A percentile compares a stretch with the other conserved stretches of the same genome.
phyloP scores from a whole-genome alignment of 2,888 invertebrate genomes.

The Ditylenchus weischeri region DNA sequence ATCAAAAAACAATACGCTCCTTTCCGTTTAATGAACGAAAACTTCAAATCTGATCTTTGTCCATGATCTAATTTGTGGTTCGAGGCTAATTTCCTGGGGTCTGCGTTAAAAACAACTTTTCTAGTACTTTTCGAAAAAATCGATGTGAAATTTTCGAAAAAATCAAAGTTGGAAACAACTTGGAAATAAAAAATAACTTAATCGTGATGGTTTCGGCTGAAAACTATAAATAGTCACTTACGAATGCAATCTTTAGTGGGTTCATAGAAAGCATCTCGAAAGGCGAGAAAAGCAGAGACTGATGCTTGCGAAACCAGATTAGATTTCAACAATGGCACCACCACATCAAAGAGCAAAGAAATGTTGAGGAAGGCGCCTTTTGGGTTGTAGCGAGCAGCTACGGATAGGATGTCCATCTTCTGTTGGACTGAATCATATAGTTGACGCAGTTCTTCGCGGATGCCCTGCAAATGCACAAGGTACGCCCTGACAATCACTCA shows the following conservation, averaged over 20 bases:
- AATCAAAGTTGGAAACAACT: too few relatives aligned
- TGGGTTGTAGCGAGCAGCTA: slow-evolving; percentile 39
- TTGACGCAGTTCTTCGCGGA: slow-evolving; percentile 70
- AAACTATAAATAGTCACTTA: slow-evolving; percentile 13
- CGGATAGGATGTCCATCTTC: slow-evolving; percentile 43
- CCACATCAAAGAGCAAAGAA: slow-evolving; percentile 31
- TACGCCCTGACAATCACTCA: not conserved
- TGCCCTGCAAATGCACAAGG: slow-evolving; percentile 61
- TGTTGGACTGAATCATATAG: slow-evolving; percentile 41
- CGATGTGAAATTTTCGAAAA: too few relatives aligned
- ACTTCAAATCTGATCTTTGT: too few relatives aligned
- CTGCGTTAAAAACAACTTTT: too few relatives aligned
- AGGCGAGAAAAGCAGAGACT: slow-evolving; percentile 44
- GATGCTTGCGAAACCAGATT: slow-evolving; percentile 41
- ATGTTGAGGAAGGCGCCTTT: slow-evolving; percentile 36
- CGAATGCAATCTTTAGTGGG: slow-evolving; percentile 48
- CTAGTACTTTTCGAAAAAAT: too few relatives aligned
- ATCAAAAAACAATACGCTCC: too few relatives aligned
- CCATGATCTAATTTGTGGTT: too few relatives aligned
- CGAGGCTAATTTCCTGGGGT: too few relatives aligned
- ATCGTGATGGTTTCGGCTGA: too few relatives aligned
- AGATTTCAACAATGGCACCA: slow-evolving; percentile 45
- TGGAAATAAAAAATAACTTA: too few relatives aligned
- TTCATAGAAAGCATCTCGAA: slow-evolving; percentile 50
- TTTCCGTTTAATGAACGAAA: too few relatives aligned